Evolutionary conservation across 2,888 invertebrate species (phyloP).

Genomic region (Drosophila multiciliata): DNA sequence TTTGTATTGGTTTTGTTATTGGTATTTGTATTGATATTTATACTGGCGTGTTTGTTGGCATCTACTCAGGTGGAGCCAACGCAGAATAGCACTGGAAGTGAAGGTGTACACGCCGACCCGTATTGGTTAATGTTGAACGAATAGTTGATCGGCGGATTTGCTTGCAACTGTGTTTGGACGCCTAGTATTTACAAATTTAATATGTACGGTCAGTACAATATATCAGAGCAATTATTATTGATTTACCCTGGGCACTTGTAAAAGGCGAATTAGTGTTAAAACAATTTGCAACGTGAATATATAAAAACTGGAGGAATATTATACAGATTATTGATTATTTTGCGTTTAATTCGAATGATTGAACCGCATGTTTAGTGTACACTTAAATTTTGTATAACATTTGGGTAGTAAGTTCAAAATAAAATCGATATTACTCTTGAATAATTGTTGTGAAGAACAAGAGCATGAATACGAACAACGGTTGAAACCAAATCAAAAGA

Average conservation of each 20-base stretch:
- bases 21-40: conserved; percentile 10
- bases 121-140: background rate
- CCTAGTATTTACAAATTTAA: conserved; percentile 33
- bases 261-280: conserved; percentile 7
- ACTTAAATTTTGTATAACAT: background rate
- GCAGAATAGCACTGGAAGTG: conserved; percentile 16
- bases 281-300: conserved; percentile 1
- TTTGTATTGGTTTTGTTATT: conserved; percentile 20
- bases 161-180: conserved; percentile 17
- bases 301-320: background rate
- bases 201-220: conserved; percentile 28
- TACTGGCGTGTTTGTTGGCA: conserved; percentile 3
- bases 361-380: background rate
- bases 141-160: conserved; percentile 7
- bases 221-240: conserved; percentile 12
- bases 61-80: conserved; percentile 17
- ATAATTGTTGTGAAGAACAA: background rate
- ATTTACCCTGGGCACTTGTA: background rate
- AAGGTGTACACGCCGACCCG: background rate
- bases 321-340: background rate
- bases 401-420: background rate
- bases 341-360: background rate
- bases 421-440: background rate
- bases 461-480: background rate
- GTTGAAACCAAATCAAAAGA: background rate